Base-by-base conservation (phyloP, 2,888 invertebrate species). In the Cerastoderma edule region DNA sequence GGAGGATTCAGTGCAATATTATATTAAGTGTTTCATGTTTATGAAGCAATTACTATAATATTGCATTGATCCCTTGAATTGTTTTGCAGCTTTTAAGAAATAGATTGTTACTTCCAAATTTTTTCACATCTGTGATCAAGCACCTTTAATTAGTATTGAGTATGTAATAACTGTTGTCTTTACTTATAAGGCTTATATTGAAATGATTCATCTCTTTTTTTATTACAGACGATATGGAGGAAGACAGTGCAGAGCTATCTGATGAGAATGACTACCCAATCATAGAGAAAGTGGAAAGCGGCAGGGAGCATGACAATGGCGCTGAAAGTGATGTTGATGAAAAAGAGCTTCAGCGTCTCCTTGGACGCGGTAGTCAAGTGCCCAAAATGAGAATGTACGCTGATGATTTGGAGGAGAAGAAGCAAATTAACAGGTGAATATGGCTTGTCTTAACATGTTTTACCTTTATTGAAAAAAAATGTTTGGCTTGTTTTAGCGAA, bases 371-470 rank as follows among this genome's bases (percentile, higher is more conserved):
- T 88, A 94, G 94, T 65, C 96, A 96, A 93, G 93, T 95, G 60
- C 95, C 96, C 10, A 93, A 96, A 87, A 96, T 96, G 96, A 94
- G 96, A 87, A 97, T 97, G 96, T 96, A 96, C 92, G 97, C 97
- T n/a, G 97, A 96, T 92, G 96, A 96, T 89, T 96, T 96, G 92
- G 96, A 96, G 91, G 95, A 95, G 71, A 81, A 86, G 69, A 80
- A 85, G 22, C 76, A 79, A 53, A 75, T 78, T 0, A 83, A 85
- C 77, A 88, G 81, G 89, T 89, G 75, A 46, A 68, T 57, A n/a
- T n/a, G n/a, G n/a, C n/a, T n/a, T n/a, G n/a, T n/a, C n/a, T n/a
- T n/a, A n/a, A n/a, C n/a, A n/a, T n/a, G n/a, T n/a, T n/a, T n/a
- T n/a, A n/a, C n/a, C n/a, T n/a, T n/a, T n/a, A n/a, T n/a, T n/a